Base-by-base conservation (phyloP, 2,113 vertebrate genomes). In the Helogale parvula region DNA sequence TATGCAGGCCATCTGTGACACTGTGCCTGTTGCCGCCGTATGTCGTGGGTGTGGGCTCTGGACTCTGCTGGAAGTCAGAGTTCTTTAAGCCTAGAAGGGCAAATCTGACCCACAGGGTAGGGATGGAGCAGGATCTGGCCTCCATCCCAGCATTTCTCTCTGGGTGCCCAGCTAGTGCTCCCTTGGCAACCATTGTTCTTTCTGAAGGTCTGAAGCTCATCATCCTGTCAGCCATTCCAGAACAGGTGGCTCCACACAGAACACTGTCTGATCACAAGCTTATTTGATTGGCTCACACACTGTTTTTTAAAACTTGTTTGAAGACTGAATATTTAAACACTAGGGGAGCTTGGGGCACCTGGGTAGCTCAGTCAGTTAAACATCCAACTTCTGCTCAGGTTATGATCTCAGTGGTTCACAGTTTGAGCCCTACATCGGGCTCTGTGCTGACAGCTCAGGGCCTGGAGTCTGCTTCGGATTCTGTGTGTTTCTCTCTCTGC, bases 181-280 rank as follows among this genome's bases (percentile, higher is more conserved):
- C 83, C 83, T 72, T 45, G 80, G 79, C 19, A 90, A 95, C 77
- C 90, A 52, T 25, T 80, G 80, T 92, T 71, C 47, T 60, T 65
- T 15, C 80, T 52, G 52, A 74, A 90, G 83, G 33, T 69, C n/a
- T 29, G 52, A 52, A 72, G 35, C 5, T 60, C 57, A 29, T 63
- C 31, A 25, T 8, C 16, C 15, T 57, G 14, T n/a, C 7, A 82
- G 45, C 9, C 15, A 38, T 15, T 65, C 57, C 19, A 25, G 45
- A 35, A 66, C 19, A 63, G 95, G 23, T 17, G 54, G 35, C 27
- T n/a, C 16, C 38, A 60, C 45, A 17, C 65, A 86, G 23, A 29
- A 29, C 21, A 54, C 1, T 41, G 29, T 76, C 41, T 41, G 66
- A 72, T 27, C 17, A 68, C 12, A 57, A 57, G 45, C 31, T 3